These are phyloP conservation scores for Knipowitschia caucasica DNA, from an alignment of 2,797 vertebrate genomes.

Conservation along the genomic window DNA sequence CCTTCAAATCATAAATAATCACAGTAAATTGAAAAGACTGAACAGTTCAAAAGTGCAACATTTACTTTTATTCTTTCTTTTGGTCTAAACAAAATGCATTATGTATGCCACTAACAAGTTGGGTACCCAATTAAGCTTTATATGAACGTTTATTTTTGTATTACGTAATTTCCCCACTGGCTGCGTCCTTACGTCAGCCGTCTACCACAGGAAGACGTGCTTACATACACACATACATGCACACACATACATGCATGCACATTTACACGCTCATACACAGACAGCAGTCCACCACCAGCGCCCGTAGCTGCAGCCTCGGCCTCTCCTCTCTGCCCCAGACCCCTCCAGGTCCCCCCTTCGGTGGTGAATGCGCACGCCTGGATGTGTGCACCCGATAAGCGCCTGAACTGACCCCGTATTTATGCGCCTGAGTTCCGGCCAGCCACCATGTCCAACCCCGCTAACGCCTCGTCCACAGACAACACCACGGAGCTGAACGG, in stretches of 20 bases:
- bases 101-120: too few relatives aligned
- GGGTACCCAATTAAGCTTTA: too few relatives aligned
- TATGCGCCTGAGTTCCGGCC: constrained; percentile 45
- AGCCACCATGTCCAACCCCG: constrained; percentile 70
- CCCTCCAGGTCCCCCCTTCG: neutral
- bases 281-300: neutral
- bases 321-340: neutral
- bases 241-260: constrained; percentile 21
- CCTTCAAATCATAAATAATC: too few relatives aligned
- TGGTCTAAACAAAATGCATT: too few relatives aligned
- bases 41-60: too few relatives aligned
- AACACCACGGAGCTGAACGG: constrained; percentile 79
- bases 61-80: too few relatives aligned
- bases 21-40: too few relatives aligned
- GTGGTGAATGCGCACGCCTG: constrained; percentile 43
- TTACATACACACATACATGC: constrained; percentile 26
- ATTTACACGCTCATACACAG: constrained; percentile 15
- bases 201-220: constrained; percentile 36
- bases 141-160: too few relatives aligned
- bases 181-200: constrained; percentile 52
- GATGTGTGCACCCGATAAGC: constrained; percentile 52
- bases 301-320: neutral
- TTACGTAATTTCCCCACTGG: constrained; percentile 43
- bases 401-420: constrained; percentile 48
- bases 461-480: constrained; percentile 57